phyloP scores from a whole-genome alignment of 2,113 vertebrate genomes.

The Pao palembangensis region DNA sequence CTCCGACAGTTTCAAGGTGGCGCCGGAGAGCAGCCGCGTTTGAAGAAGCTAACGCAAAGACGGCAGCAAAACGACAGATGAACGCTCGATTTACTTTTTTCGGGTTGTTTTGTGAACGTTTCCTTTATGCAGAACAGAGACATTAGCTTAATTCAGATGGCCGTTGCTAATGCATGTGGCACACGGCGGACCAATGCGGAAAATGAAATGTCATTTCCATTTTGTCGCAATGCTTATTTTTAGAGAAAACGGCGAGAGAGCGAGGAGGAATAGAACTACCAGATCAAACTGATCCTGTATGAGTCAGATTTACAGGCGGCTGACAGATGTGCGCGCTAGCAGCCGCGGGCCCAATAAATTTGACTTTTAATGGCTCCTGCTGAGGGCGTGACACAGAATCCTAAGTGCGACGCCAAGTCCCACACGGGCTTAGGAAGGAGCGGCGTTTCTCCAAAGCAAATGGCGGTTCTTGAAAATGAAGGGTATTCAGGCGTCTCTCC shows the following conservation, averaged over 20 bases:
- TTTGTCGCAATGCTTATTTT: slow-evolving; percentile 47
- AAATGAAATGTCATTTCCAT: slow-evolving; percentile 58
- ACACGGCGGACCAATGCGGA: slow-evolving; percentile 47
- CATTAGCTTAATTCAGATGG: slow-evolving; percentile 33
- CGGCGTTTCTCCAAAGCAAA: slow-evolving; percentile 15
- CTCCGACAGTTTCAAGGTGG: slow-evolving; percentile 22
- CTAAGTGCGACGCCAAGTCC: slow-evolving; percentile 20
- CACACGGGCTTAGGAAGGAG: slow-evolving; percentile 18
- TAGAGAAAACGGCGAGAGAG: neutral
- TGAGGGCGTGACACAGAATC: slow-evolving; percentile 50
- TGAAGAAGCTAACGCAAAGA: slow-evolving; percentile 22
- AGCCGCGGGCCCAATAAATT: slow-evolving; percentile 51
- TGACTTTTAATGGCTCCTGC: slow-evolving; percentile 49
- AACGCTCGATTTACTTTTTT: slow-evolving; percentile 4
- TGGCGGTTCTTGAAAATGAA: slow-evolving; percentile 34
- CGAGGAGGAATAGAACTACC: slow-evolving; percentile 43
- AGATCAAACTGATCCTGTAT: slow-evolving; percentile 54
- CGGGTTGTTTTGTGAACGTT: slow-evolving; percentile 17
- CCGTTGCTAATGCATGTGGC: slow-evolving; percentile 27
- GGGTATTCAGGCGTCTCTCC: slow-evolving; percentile 47
- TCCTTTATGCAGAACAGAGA: slow-evolving; percentile 29
- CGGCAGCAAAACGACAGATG: slow-evolving; percentile 28
- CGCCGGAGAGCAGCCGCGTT: slow-evolving; percentile 13
- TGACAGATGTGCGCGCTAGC: slow-evolving; percentile 49
- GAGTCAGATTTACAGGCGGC: slow-evolving; percentile 56